Conservation (phyloP, 2,888 invertebrate species). For the Plagodis pulveraria region DNA sequence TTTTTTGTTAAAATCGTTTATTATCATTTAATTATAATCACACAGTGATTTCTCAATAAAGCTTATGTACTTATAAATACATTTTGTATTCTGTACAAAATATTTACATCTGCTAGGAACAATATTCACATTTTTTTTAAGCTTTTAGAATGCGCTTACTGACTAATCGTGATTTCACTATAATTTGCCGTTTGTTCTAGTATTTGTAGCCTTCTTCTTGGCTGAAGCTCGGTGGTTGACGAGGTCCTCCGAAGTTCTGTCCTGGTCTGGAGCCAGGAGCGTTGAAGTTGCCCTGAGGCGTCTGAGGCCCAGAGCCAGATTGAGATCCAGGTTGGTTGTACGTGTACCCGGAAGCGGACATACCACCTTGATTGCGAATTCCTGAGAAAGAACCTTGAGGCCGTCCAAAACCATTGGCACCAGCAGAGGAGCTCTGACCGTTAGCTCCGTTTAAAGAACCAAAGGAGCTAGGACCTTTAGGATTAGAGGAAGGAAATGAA, state of each 20-base stretch:
- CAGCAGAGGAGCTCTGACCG: conserved; percentile 21
- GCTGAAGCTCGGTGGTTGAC: conserved; percentile 75
- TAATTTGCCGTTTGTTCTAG: conserved; percentile 58
- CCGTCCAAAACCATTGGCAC: conserved; percentile 23
- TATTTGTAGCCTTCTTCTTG: conserved; percentile 77
- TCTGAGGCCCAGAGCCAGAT: conserved; percentile 13
- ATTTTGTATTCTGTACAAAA: conserved; percentile 51
- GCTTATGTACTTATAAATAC: conserved; percentile 47
- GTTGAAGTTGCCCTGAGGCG: conserved; percentile 34
- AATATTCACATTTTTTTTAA: conserved; percentile 44
- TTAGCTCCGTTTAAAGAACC: conserved; percentile 19
- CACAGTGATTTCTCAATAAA: conserved; percentile 56
- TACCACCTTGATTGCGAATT: conserved; percentile 17
- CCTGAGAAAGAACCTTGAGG: conserved; percentile 31
- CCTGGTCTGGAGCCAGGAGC: conserved; percentile 39
- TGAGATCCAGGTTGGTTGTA: conserved; percentile 39
- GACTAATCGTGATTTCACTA: conserved; percentile 46
- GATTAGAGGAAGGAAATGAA: conserved; percentile 18
- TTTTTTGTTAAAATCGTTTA: conserved; percentile 4
- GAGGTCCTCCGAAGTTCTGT: conserved; percentile 65
- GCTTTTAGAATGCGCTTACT: conserved; percentile 50
- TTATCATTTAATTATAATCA: conserved; percentile 55
- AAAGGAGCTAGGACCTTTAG: conserved; percentile 13
- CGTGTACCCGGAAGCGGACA: conserved; percentile 36
- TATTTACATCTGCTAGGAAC: conserved; percentile 42